phyloP scores from a whole-genome alignment of 2,797 vertebrate genomes.

The Tokudaia muenninki region DNA sequence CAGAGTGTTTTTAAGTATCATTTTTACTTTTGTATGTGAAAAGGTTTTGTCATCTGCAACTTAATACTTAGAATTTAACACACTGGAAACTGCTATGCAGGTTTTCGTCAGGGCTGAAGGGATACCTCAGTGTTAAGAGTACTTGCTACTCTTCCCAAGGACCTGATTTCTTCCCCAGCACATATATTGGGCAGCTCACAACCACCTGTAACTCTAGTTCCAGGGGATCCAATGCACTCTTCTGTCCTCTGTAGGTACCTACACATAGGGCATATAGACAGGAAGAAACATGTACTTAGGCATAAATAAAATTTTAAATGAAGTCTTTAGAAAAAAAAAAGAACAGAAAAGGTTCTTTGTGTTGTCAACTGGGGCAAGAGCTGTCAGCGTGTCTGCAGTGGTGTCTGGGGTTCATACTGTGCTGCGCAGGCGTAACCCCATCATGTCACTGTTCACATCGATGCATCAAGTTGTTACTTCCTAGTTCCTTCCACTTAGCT shows the following conservation, averaged over 20 bases:
- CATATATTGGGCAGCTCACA: neutral
- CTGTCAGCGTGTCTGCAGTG: neutral
- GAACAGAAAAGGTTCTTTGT: neutral
- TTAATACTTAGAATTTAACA: constrained; percentile 29
- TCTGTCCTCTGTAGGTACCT: neutral
- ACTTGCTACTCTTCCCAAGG: neutral
- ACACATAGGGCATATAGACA: neutral
- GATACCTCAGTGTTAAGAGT: neutral
- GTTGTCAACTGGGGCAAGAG: neutral
- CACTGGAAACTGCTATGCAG: neutral
- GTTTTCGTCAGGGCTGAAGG: neutral
- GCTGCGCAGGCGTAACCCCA: neutral
- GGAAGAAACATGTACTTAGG: neutral
- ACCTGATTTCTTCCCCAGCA: neutral
- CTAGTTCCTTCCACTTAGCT: neutral
- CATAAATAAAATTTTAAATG: neutral
- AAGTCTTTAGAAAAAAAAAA: neutral
- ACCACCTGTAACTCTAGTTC: neutral
- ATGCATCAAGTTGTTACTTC: constrained; percentile 37
- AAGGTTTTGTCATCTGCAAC: neutral
- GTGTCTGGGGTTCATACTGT: neutral
- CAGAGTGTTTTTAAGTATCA: constrained; percentile 21
- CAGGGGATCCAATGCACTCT: no score
- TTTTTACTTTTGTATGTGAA: neutral
- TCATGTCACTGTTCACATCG: neutral